Base-by-base conservation (phyloP, 2,797 vertebrate genomes). In the Tamandua tetradactyla region DNA sequence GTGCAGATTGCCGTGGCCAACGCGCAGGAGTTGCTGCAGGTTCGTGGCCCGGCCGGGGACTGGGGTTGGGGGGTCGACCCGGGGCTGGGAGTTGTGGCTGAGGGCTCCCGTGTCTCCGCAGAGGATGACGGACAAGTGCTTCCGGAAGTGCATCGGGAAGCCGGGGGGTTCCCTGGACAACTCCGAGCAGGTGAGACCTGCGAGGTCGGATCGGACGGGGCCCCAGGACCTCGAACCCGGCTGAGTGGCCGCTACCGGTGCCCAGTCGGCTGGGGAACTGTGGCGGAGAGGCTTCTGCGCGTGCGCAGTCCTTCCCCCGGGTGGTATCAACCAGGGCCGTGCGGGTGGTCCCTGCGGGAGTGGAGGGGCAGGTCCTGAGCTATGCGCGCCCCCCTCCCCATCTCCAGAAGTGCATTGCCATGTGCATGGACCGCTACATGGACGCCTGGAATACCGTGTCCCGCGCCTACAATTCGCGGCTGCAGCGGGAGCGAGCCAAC, bases 341-440 rank as follows among this genome's bases (percentile, higher is more conserved):
- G 55, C 10, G 55, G 37, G 14, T 0, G 25, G 15, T 2, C 10
- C 8, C 1, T 0, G 0, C 8, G 85, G 20, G 23, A 5, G 22
- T 11, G 23, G 2, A 3, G 11, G 0, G 23, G 0, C 25, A 52
- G 0, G 10, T 23, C 40, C 66, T 88, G 61, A 95, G 62, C 13
- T 23, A 37, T 12, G 2, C 23, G 49, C 14, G 13, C 8, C 30
- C n/a, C 59, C 20, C 3, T 10, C 27, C 37, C 15, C 17, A 1
- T 64, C 71, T 72, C 11, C 96, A 99, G 99, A 99, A 99, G 97
- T 99, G 99, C 96, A 99, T 99, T 79, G 99, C 99, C 92, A 99
- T 99, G 99, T 99, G 99, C 86, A 99, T 99, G 99, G 99, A 99
- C 97, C 99, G 99, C 22, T 99, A 99, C 95, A 99, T 99, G 99